Evolutionary conservation across 92 coral and sea anemone genomes (phyloP).

Genomic region (Porites rus): DNA sequence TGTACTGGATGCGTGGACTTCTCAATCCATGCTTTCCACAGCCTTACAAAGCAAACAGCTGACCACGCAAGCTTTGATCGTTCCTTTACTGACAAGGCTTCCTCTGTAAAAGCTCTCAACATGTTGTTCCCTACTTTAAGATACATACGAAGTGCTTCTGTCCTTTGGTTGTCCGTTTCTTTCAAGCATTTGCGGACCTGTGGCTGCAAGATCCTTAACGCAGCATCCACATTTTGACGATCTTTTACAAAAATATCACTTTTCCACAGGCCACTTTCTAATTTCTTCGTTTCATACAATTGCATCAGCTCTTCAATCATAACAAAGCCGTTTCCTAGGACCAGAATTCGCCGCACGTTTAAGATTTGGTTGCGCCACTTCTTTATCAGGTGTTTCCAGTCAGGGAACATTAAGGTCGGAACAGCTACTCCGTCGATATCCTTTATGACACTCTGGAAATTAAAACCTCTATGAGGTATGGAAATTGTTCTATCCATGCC

Average conservation of each 20-base stretch:
- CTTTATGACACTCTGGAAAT: not conserved
- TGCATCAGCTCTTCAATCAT: constrained; percentile 40
- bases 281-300: constrained; percentile 6
- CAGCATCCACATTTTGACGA: constrained; percentile 45
- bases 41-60: no score
- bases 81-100: not conserved
- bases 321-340: not conserved
- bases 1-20: no score
- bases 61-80: not conserved
- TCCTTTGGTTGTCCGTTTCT: not conserved
- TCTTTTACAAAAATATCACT: constrained; percentile 45
- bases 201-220: constrained; percentile 6
- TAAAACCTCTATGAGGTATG: not conserved
- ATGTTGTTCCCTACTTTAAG: constrained; percentile 18
- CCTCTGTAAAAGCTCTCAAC: constrained; percentile 2
- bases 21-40: no score
- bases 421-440: no score
- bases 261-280: constrained; percentile 35
- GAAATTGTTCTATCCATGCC: not conserved
- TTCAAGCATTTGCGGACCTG: constrained; percentile 14
- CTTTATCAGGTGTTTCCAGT: no score
- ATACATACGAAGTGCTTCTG: not conserved
- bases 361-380: no score
- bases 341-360: no score
- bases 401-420: no score